Conservation (phyloP, 2,888 invertebrate genomes). For the Apotomis capreana region DNA sequence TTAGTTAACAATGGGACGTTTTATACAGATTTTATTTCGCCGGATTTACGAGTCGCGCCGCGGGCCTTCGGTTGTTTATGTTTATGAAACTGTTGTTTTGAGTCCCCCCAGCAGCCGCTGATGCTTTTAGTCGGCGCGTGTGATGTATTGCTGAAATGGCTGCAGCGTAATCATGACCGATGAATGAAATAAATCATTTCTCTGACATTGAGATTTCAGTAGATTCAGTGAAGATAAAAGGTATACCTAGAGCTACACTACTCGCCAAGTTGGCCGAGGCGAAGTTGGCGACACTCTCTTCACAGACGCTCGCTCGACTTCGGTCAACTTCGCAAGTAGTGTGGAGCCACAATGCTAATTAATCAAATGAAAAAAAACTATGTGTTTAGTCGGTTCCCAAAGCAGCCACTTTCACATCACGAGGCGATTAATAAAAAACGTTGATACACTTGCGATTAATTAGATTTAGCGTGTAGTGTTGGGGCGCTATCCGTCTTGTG, state of each 20-base stretch:
- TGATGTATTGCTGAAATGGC: conserved; percentile 9
- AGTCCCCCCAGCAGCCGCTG: background rate
- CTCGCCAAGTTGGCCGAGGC: too few relatives aligned
- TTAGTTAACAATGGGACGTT: conserved; percentile 36
- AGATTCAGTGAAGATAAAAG: background rate
- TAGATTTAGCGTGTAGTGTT: conserved; percentile 28
- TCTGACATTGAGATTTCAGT: conserved; percentile 9
- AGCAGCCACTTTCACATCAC: conserved; percentile 38
- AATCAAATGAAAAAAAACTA: background rate
- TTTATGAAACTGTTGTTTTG: background rate
- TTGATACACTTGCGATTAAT: conserved; percentile 38
- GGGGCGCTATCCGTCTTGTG: conserved; percentile 33
- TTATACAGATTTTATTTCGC: conserved; percentile 24
- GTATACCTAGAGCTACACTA: too few relatives aligned
- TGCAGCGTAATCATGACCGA: background rate
- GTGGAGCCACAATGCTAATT: too few relatives aligned
- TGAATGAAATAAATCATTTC: background rate
- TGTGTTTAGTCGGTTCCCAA: conserved; percentile 19
- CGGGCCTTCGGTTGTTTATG: background rate
- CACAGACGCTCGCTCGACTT: too few relatives aligned
- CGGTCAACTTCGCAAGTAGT: too few relatives aligned
- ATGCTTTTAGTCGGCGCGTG: background rate
- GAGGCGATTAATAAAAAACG: conserved; percentile 36
- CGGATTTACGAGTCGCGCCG: conserved; percentile 8
- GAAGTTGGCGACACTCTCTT: too few relatives aligned